These are phyloP conservation scores for Schlechtendalia chinensis DNA, from an alignment of 1,140 invertebrate genomes.

Conservation along the genomic window DNA sequence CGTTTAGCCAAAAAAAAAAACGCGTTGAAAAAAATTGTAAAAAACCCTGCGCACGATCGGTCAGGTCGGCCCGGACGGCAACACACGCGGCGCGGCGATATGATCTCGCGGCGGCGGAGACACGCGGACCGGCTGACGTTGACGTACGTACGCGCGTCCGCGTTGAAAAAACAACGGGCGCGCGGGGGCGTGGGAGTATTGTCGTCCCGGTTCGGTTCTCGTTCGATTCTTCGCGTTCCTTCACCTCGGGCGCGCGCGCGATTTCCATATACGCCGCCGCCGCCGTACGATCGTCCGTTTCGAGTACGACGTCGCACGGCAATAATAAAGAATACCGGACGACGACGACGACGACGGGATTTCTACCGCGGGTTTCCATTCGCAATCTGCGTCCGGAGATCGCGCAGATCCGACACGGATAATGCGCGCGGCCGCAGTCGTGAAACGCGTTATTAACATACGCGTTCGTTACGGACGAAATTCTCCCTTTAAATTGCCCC, in stretches of 20 bases:
- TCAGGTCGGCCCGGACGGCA: too few species aligned
- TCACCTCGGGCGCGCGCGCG: neutral
- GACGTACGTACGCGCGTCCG: constrained; percentile 41
- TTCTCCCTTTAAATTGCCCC: too few species aligned
- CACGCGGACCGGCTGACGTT: constrained; percentile 35
- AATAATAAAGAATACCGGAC: too few species aligned
- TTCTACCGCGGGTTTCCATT: neutral
- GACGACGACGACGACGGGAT: neutral
- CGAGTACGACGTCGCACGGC: too few species aligned
- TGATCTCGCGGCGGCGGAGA: constrained; percentile 8
- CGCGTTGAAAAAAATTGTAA: too few species aligned
- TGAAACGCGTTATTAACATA: neutral
- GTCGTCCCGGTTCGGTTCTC: neutral
- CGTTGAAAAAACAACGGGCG: constrained; percentile 42
- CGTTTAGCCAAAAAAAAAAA: too few species aligned
- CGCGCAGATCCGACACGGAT: constrained; percentile 37
- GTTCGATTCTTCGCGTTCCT: neutral
- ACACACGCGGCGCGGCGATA: too few species aligned
- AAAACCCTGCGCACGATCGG: too few species aligned
- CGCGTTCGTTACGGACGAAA: constrained; percentile 5
- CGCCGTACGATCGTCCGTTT: too few species aligned
- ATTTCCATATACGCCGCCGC: too few species aligned
- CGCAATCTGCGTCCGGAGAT: constrained; percentile 7
- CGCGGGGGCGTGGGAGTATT: constrained; percentile 29
- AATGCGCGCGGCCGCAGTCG: neutral